These are phyloP conservation scores for Cygnus olor DNA, from an alignment of 2,797 vertebrate species.

Conservation along the genomic window DNA sequence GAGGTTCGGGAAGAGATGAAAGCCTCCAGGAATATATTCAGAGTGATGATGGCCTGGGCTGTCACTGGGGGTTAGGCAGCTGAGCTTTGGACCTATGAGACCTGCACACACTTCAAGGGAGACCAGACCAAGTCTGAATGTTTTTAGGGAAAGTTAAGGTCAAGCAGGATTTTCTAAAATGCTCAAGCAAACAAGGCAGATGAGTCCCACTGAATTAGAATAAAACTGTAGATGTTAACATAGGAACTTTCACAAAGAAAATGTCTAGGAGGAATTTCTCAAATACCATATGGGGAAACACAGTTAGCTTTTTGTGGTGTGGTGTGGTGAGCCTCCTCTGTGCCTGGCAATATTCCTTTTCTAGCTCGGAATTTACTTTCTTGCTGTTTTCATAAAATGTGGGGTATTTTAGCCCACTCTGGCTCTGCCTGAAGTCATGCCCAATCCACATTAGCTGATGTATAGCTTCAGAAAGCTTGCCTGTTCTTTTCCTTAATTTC, in stretches of 20 bases:
- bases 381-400: neutral
- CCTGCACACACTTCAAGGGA: neutral
- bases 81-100: neutral
- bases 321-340: neutral
- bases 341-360: neutral
- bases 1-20: neutral
- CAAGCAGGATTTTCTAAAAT: neutral
- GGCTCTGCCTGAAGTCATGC: neutral
- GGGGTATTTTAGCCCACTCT: neutral
- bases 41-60: neutral
- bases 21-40: neutral
- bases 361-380: neutral
- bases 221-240: neutral
- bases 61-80: neutral
- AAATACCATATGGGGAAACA: neutral
- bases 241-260: neutral
- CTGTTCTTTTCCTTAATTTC: neutral
- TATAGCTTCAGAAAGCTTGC: neutral
- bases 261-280: neutral
- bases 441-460: neutral
- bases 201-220: neutral
- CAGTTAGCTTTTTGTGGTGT: neutral
- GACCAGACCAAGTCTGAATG: neutral
- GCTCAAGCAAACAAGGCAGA: neutral
- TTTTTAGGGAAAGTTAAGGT: neutral